Base-by-base conservation (phyloP, 2,113 vertebrate species). In the Aphyosemion australe region DNA sequence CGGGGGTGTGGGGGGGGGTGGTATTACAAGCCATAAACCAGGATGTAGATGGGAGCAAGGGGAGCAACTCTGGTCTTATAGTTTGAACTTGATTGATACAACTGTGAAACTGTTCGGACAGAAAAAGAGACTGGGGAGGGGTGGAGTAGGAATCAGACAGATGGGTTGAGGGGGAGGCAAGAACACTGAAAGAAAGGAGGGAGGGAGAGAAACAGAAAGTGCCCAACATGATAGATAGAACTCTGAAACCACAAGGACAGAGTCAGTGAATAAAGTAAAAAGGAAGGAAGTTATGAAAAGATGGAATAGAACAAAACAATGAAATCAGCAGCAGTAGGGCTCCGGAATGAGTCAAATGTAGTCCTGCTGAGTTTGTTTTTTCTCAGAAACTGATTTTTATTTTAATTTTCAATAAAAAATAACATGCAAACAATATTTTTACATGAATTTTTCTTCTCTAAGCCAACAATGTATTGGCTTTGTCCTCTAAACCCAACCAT, bases 1-100 rank as follows among this genome's bases (percentile, higher is more conserved):
- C 50, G 53, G 26, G 32, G 31, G 47, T 16, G 64, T 66, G 58
- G 65, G 53, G 26, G 32, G 31, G 47, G 18, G 64, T 66, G 58
- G 65, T 41, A 84, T 86, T 80, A 86, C 74, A 76, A 85, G 77
- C 82, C 77, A 86, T 90, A 87, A 89, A 89, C 46, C 69, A 82
- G 84, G 80, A 85, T 72, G 74, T 81, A 80, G 86, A 89, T 90
- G 84, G 79, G 83, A 79, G 84, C 82, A 68, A 72, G 71, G 89
- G 86, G 89, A 90, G 52, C 79, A 72, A 80, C 87, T 86, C 49
- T n/a, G 32, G 61, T 73, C 86, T 87, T 85, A 86, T 88, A 84
- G 83, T 89, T 87, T 79, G 82, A 89, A 79, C 79, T 79, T 90
- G 89, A 90, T 89, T 88, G 87, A 90, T 90, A 87, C 69, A 76